phyloP scores from a whole-genome alignment of 1,140 invertebrate genomes.

The Sitophilus oryzae region DNA sequence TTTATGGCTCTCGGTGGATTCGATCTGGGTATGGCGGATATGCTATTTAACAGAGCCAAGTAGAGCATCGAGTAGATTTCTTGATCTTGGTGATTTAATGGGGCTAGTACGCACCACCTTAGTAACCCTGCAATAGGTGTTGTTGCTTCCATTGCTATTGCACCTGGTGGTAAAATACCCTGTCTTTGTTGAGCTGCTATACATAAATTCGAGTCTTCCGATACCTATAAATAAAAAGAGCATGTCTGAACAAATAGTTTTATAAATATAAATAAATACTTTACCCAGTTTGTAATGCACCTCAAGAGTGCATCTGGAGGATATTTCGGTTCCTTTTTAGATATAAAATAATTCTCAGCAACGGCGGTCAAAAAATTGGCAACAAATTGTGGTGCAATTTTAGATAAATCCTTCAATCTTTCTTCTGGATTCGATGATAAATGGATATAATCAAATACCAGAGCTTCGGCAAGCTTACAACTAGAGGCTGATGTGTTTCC shows the following conservation, averaged over 20 bases:
- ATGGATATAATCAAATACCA: conserved; percentile 75
- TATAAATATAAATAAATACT: conserved; percentile 1
- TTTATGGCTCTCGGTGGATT: conserved; percentile 52
- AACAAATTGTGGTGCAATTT: conserved; percentile 68
- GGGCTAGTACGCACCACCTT: conserved; percentile 62
- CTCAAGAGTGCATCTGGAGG: conserved; percentile 56
- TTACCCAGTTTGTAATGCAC: conserved; percentile 60
- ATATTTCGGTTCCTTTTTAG: conserved; percentile 44
- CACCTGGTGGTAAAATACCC: conserved; percentile 62
- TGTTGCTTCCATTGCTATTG: conserved; percentile 74
- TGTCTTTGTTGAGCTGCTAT: conserved; percentile 64
- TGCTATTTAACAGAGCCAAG: conserved; percentile 56
- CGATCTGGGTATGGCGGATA: conserved; percentile 49
- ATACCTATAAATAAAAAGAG: conserved; percentile 51
- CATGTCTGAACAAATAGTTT: background rate
- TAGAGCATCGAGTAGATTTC: conserved; percentile 57
- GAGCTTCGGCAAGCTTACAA: conserved; percentile 62
- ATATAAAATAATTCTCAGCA: conserved; percentile 63
- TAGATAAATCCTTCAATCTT: conserved; percentile 61
- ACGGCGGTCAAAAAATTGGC: conserved; percentile 75
- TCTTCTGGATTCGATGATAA: conserved; percentile 59
- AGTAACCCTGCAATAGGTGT: conserved; percentile 74
- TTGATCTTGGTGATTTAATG: conserved; percentile 49
- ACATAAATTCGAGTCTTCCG: conserved; percentile 60
- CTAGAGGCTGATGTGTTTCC: conserved; percentile 68